Conservation (phyloP, 2,888 invertebrate species). For the Cartodere bifasciata region DNA sequence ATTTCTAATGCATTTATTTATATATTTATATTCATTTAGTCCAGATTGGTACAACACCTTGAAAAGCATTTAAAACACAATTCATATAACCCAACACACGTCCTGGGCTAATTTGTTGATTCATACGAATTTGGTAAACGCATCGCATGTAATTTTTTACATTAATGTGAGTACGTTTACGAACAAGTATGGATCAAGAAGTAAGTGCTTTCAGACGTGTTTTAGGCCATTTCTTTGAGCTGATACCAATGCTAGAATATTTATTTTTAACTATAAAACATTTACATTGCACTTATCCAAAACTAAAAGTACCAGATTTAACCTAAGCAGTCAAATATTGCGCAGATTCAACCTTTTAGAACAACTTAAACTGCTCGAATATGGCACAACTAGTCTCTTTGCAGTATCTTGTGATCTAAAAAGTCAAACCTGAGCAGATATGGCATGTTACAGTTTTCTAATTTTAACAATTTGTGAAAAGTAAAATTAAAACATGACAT, state of each 20-base stretch:
- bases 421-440: slow-evolving; percentile 5
- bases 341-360: slow-evolving; percentile 9
- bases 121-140: background rate
- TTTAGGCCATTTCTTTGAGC: too few species aligned
- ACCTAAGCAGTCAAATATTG: slow-evolving; percentile 33
- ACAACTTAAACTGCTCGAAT: slow-evolving; percentile 12
- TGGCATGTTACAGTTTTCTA: slow-evolving; percentile 10
- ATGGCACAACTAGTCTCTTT: slow-evolving; percentile 29
- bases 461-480: background rate
- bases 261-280: slow-evolving; percentile 23
- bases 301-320: slow-evolving; percentile 27
- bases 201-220: background rate
- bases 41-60: slow-evolving; percentile 28
- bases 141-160: too few species aligned
- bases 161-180: slow-evolving; percentile 5
- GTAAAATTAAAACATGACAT: background rate
- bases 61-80: slow-evolving; percentile 30
- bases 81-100: background rate
- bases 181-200: slow-evolving; percentile 8
- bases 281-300: slow-evolving; percentile 37
- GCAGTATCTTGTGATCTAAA: slow-evolving; percentile 10
- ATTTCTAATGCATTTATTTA: slow-evolving; percentile 35
- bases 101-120: too few species aligned
- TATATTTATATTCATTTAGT: slow-evolving; percentile 35
- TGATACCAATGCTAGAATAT: slow-evolving; percentile 18